phyloP scores from a whole-genome alignment of 2,797 vertebrate genomes.

The Oophaga sylvatica region DNA sequence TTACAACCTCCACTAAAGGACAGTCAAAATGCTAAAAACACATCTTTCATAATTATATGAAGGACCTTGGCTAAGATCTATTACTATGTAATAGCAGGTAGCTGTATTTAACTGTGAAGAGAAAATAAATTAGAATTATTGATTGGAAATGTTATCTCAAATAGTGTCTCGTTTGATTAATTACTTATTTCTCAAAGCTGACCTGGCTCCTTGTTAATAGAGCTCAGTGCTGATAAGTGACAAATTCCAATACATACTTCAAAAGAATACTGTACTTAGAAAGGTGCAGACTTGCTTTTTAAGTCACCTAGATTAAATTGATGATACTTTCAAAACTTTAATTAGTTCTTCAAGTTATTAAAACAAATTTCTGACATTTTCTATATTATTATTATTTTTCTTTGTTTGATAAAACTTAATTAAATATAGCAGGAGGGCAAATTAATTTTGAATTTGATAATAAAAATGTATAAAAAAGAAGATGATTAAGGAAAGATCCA shows the following conservation, averaged over 20 bases:
- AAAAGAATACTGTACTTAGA: slow-evolving; percentile 5
- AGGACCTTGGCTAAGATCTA: slow-evolving; percentile 27
- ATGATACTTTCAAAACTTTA: slow-evolving; percentile 24
- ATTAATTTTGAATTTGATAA: background rate
- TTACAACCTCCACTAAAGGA: background rate
- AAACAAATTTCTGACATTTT: background rate
- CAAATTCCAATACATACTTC: slow-evolving; percentile 25
- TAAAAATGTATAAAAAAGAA: background rate
- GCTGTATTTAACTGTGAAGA: slow-evolving; percentile 50
- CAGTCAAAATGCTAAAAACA: background rate
- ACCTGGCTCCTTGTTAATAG: slow-evolving; percentile 43
- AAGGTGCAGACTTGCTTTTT: slow-evolving; percentile 17
- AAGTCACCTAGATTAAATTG: slow-evolving; percentile 2
- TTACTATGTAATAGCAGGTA: slow-evolving; percentile 48
- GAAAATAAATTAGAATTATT: slow-evolving; percentile 63
- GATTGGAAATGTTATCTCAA: slow-evolving; percentile 59
- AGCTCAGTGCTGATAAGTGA: slow-evolving; percentile 49
- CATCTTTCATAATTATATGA: slow-evolving; percentile 43
- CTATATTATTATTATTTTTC: background rate
- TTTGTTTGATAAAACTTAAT: background rate
- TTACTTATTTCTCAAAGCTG: slow-evolving; percentile 51
- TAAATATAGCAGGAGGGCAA: background rate
- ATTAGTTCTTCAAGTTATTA: slow-evolving; percentile 35
- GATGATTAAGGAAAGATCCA: background rate
- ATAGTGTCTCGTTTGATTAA: slow-evolving; percentile 60